Percentiles rank a stretch among this genome's conserved stretches.
These are phyloP conservation scores for Vombatus ursinus DNA, from an alignment of 2,113 vertebrate species.

Conservation along the genomic window DNA sequence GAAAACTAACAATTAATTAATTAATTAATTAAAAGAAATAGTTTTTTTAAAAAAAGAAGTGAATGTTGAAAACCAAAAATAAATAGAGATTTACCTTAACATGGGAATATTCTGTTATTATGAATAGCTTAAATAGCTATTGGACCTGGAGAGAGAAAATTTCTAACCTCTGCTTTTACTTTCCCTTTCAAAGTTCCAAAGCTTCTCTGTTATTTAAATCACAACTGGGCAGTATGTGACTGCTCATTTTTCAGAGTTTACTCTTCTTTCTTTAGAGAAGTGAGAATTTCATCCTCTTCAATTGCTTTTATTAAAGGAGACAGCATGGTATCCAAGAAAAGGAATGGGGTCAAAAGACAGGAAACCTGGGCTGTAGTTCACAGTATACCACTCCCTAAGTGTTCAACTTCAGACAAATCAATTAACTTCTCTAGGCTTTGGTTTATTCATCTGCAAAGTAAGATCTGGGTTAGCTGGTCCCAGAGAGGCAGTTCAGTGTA, in stretches of 20 bases:
- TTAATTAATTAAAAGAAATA: no score
- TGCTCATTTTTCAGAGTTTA: not conserved
- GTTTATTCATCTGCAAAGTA: not conserved
- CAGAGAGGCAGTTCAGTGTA: not conserved
- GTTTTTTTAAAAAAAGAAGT: no score
- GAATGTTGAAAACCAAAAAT: no score
- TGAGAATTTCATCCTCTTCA: not conserved
- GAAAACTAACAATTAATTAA: no score
- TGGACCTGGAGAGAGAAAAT: not conserved
- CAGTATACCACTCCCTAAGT: not conserved
- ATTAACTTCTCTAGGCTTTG: not conserved
- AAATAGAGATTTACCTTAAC: not conserved
- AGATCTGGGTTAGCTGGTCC: not conserved
- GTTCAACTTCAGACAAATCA: not conserved
- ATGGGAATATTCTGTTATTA: not conserved
- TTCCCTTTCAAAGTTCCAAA: not conserved
- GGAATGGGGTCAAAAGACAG: not conserved
- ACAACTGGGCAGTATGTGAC: not conserved
- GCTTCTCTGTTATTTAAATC: not conserved
- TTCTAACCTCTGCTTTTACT: not conserved
- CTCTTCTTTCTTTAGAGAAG: conserved; percentile 11
- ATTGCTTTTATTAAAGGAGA: conserved; percentile 17
- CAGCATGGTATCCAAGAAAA: not conserved
- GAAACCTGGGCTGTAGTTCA: conserved; percentile 1
- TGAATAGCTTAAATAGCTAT: not conserved